A percentile compares a stretch with the other conserved stretches of the same genome.
Evolutionary conservation across 2,113 vertebrate genomes (phyloP).

Genomic region (Petaurus breviceps): DNA sequence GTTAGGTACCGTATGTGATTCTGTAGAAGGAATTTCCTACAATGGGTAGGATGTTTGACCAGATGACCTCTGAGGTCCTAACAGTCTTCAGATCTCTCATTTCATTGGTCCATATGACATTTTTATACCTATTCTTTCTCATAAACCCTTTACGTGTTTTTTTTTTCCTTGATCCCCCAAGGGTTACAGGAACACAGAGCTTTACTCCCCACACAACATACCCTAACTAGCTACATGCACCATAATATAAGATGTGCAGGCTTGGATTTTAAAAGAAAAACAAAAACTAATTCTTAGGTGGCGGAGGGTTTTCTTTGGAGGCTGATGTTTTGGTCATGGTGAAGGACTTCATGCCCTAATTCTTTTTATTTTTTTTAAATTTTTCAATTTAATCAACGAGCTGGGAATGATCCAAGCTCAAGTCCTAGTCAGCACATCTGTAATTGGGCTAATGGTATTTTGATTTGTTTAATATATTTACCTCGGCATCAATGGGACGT

Average conservation of each 20-base stretch:
- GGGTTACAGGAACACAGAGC: conserved; percentile 40
- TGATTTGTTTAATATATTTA: conserved; percentile 47
- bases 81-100: not conserved
- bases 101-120: not conserved
- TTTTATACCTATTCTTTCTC: not conserved
- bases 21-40: not conserved
- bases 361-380: conserved; percentile 63
- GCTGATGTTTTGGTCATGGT: conserved; percentile 11
- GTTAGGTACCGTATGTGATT: not conserved
- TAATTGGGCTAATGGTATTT: conserved; percentile 45
- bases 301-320: conserved; percentile 28
- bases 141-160: not conserved
- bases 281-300: conserved; percentile 7
- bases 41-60: not conserved
- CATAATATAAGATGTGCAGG: not conserved
- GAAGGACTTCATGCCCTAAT: conserved; percentile 35
- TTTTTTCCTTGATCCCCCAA: not conserved
- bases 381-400: conserved; percentile 52
- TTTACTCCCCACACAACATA: conserved; percentile 32
- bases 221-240: conserved; percentile 31
- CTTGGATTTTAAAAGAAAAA: conserved; percentile 44
- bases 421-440: conserved; percentile 39
- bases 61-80: not conserved
- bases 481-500: conserved; percentile 1
- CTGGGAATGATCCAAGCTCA: conserved; percentile 19